Evolutionary conservation across 30 jellyfish, hydroid and myxozoan species (phyloP), one percentile per base, ranked within the genome.

Genomic region (Catostylus mosaicus): DNA sequence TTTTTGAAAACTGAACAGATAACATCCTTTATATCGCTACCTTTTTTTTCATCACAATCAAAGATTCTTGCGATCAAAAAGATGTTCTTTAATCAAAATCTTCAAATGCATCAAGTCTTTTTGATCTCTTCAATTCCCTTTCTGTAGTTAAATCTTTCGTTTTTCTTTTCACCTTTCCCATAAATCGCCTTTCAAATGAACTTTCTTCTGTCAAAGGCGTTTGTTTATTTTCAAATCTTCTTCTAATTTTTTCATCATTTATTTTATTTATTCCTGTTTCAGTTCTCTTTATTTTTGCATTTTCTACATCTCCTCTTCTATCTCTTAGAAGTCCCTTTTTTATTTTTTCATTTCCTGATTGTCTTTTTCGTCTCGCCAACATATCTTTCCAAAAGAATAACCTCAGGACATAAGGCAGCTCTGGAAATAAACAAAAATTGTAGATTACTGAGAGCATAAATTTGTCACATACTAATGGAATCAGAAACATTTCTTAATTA

Each of bases 321-420:
- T 68, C 63, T 54, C 96, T 51, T 37, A 65, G 65, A 7, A 86
- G 62, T 9, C 67, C 86, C 30, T 27, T 52, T 8, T 80, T 75
- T 16, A 36, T 40, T 56, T 47, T 50, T 34, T 86, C 89, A 29
- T 30, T 50, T 24, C 74, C 33, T n/a, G 96, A 54, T 3, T 52
- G 94, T 31, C 99, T 65, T 61, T 95, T 95, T 73, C 90, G 82
- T 27, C 99, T 86, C 19, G 99, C 99, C 73, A 95, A 47, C 99
- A 95, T 95, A 70, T 95, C 99, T 73, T 88, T 88, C 99, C 99
- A 95, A 77, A 95, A 95, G 80, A 95, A 95, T 79, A 95, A 73
- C 30, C 99, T 65, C 37, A 94, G 83, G 29, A 94, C 89, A 80
- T 94, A 94, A 2, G 99, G 99, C 26, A 94, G 95, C 69, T 94